phyloP scores from a whole-genome alignment of 2,888 invertebrate species.

The Cheilosia pagana region DNA sequence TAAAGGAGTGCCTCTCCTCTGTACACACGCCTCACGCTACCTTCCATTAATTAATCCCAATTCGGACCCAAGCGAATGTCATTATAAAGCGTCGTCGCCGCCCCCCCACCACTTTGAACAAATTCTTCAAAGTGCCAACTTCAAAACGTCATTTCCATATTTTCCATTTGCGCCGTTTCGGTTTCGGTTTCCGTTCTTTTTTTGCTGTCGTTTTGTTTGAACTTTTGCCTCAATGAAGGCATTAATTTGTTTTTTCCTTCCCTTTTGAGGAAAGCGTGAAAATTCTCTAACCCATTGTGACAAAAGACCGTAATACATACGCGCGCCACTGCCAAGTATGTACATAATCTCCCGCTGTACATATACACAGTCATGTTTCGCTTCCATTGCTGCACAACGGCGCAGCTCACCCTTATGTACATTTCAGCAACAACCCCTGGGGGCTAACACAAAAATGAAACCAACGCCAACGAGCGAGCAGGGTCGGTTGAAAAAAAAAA shows the following conservation, averaged over 20 bases:
- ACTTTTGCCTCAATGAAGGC: constrained; percentile 50
- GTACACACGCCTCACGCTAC: constrained; percentile 9
- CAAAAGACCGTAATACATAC: constrained; percentile 69
- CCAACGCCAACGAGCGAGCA: constrained; percentile 43
- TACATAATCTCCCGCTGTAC: constrained; percentile 65
- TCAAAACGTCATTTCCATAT: constrained; percentile 63
- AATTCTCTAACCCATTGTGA: constrained; percentile 75
- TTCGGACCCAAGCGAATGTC: constrained; percentile 48
- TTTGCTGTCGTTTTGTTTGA: constrained; percentile 13
- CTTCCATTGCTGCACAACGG: constrained; percentile 43
- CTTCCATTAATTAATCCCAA: constrained; percentile 61
- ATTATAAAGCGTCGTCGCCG: constrained; percentile 33
- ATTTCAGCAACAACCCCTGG: constrained; percentile 55
- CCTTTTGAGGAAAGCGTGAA: constrained; percentile 73
- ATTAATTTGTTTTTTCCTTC: constrained; percentile 74
- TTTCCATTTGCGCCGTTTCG: constrained; percentile 9
- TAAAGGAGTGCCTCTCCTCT: not conserved
- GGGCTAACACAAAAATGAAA: constrained; percentile 51
- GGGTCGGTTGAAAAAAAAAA: constrained; percentile 21
- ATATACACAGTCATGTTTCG: constrained; percentile 39
- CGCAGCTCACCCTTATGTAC: constrained; percentile 66
- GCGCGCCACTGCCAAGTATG: constrained; percentile 67
- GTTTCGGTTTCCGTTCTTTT: not conserved
- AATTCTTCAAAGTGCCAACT: constrained; percentile 66
- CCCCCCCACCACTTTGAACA: not conserved